Evolutionary conservation across 1,140 invertebrate species (phyloP).

Genomic region (Campoletis sonorensis): DNA sequence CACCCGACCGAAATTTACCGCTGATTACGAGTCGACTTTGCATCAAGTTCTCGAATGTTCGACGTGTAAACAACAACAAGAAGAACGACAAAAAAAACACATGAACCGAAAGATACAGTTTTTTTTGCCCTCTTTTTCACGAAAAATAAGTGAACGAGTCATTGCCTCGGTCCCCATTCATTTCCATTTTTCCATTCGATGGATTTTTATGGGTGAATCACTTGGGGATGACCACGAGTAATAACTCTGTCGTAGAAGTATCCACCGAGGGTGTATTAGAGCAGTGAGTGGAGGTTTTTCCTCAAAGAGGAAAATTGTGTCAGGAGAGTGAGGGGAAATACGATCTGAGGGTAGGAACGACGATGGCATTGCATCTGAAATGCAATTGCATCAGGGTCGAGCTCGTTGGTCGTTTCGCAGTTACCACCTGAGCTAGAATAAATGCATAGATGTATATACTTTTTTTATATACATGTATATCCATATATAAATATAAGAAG

Average conservation of each 20-base stretch:
- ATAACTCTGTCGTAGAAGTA: background rate
- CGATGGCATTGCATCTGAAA: conserved; percentile 26
- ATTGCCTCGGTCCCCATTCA: background rate
- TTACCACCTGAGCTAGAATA: conserved; percentile 13
- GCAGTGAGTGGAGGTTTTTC: conserved; percentile 3
- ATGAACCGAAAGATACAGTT: no score
- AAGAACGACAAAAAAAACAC: no score
- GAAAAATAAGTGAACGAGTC: no score
- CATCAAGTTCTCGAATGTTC: no score
- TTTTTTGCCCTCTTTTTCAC: no score
- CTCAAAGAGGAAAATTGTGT: conserved; percentile 13
- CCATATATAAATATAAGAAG: background rate
- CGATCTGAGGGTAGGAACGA: background rate
- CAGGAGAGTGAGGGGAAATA: background rate
- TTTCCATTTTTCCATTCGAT: conserved; percentile 1
- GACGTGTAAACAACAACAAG: no score
- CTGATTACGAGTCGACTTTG: no score
- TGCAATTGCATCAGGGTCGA: conserved; percentile 19
- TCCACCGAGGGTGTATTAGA: background rate
- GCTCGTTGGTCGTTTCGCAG: conserved; percentile 8
- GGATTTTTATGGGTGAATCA: conserved; percentile 1
- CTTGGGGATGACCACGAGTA: background rate
- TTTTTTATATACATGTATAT: background rate
- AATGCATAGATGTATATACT: background rate
- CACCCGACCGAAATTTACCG: no score